Evolutionary conservation across 2,888 invertebrate genomes (phyloP).

Genomic region (Stenotaenia linearis): DNA sequence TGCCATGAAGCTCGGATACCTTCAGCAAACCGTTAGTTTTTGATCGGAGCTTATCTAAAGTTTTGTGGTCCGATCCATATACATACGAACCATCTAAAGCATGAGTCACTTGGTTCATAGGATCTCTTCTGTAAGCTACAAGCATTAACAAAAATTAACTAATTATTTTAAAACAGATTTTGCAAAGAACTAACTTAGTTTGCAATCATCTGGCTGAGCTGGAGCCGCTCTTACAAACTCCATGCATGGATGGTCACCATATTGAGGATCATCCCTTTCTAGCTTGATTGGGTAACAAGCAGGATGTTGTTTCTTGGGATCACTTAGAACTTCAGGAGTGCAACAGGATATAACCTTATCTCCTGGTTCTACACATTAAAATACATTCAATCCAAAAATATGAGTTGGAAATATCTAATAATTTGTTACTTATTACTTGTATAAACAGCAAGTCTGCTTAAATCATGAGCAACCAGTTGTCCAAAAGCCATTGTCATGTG

Average conservation of each 20-base stretch:
- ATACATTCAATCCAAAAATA: too few species aligned
- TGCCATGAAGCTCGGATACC: background rate
- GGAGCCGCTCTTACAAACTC: constrained; percentile 17
- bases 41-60: background rate
- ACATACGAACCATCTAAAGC: background rate
- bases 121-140: background rate
- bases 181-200: background rate
- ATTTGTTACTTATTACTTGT: background rate
- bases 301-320: background rate
- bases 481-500: constrained; percentile 29
- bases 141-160: background rate
- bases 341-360: background rate
- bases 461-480: constrained; percentile 24
- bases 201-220: constrained; percentile 27
- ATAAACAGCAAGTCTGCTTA: background rate
- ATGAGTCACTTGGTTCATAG: constrained; percentile 5
- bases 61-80: background rate
- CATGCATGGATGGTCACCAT: background rate
- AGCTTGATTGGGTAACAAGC: constrained; percentile 24
- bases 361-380: background rate
- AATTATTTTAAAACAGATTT: background rate
- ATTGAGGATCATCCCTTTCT: background rate
- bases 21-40: background rate
- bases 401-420: too few species aligned
- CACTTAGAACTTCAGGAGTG: background rate